These are phyloP conservation scores for Thermophis baileyi DNA, from an alignment of 2,113 vertebrate species.

Conservation along the genomic window DNA sequence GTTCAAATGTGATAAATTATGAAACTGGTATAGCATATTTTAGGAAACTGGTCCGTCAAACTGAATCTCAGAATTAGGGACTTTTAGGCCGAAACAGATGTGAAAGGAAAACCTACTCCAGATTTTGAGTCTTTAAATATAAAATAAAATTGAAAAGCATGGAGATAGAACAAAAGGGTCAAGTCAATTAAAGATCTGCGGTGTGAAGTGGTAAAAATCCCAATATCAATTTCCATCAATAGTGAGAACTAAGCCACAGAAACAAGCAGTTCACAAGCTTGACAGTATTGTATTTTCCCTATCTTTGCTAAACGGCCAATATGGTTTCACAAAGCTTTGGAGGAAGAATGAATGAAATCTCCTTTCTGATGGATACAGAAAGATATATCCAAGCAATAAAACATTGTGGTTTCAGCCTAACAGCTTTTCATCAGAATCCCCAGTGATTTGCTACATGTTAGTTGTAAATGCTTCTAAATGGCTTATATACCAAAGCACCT, in stretches of 20 bases:
- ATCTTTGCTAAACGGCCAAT: not conserved
- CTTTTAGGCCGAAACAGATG: not conserved
- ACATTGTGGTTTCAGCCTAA: not conserved
- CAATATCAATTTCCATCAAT: not conserved
- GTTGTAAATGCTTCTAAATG: not conserved
- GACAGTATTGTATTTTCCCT: not conserved
- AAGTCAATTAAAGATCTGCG: not conserved
- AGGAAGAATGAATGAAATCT: not conserved
- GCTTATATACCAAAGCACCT: conserved; percentile 12
- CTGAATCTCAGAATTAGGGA: not conserved
- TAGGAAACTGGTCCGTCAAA: not conserved
- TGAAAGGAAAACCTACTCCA: not conserved
- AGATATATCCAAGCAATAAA: not conserved
- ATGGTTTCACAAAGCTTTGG: not conserved
- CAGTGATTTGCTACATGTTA: not conserved
- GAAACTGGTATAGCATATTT: not conserved
- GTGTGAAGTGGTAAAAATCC: not conserved
- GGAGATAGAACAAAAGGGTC: not conserved
- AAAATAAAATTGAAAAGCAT: not conserved
- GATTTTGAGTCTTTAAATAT: not conserved
- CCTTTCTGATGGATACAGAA: accelerated
- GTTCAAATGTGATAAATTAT: conserved; percentile 14
- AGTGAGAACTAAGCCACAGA: not conserved
- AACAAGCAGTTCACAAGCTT: not conserved
- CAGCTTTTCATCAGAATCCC: not conserved